phyloP scores from a whole-genome alignment of 2,797 vertebrate species.

The Varecia variegata region DNA sequence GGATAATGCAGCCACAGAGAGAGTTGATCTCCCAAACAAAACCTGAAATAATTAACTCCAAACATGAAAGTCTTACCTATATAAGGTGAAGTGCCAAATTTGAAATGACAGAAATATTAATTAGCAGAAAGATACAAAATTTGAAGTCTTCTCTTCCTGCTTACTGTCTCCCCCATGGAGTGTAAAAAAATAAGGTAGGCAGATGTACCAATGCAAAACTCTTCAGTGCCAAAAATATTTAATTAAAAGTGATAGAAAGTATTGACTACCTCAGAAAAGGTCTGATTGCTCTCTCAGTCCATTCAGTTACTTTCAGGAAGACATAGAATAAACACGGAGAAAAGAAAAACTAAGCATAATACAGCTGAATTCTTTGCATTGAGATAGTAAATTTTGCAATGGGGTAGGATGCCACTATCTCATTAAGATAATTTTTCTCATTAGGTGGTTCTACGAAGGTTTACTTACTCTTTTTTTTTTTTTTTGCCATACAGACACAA shows the following conservation, averaged over 20 bases:
- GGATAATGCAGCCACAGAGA: neutral
- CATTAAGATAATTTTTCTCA: conserved; percentile 22
- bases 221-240: neutral
- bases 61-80: neutral
- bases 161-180: neutral
- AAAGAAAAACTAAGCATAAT: neutral
- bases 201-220: neutral
- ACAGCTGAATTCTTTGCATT: neutral
- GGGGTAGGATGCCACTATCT: neutral
- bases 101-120: conserved; percentile 22
- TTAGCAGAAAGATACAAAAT: conserved; percentile 14
- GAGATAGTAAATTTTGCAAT: conserved; percentile 23
- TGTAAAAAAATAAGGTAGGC: conserved; percentile 11
- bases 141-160: neutral
- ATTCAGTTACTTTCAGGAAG: neutral
- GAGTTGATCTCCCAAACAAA: neutral
- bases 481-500: neutral
- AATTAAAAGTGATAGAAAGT: neutral
- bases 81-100: neutral
- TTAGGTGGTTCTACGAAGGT: neutral
- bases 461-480: neutral
- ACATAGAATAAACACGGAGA: neutral
- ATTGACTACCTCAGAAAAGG: conserved; percentile 1
- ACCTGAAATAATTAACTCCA: neutral
- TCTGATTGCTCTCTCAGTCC: neutral